Evolutionary conservation across 2,888 invertebrate genomes (phyloP).

Genomic region (Perizoma flavofasciatum): DNA sequence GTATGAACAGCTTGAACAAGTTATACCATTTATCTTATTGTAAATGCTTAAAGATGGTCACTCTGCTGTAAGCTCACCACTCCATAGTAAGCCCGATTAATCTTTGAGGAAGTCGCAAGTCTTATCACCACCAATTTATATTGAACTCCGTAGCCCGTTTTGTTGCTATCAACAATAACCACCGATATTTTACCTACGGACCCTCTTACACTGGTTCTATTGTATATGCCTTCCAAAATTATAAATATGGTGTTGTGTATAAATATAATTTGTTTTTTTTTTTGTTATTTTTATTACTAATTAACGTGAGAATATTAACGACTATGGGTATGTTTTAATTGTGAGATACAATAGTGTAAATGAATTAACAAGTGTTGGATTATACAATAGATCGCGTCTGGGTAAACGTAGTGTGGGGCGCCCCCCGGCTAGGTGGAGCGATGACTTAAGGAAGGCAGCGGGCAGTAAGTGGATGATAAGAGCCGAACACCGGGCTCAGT

Average conservation of each 20-base stretch:
- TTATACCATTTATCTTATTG: too few relatives aligned
- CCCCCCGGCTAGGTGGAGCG: too few relatives aligned
- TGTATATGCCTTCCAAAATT: slow-evolving; percentile 38
- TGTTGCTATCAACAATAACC: slow-evolving; percentile 18
- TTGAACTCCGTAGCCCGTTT: slow-evolving; percentile 32
- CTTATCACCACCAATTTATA: slow-evolving; percentile 39
- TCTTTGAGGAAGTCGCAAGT: slow-evolving; percentile 49
- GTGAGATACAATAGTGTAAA: slow-evolving; percentile 11
- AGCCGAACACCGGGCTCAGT: too few relatives aligned
- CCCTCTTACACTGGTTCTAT: slow-evolving; percentile 28
- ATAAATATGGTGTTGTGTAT: slow-evolving; percentile 40
- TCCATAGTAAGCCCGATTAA: slow-evolving; percentile 41
- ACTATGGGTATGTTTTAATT: slow-evolving; percentile 20
- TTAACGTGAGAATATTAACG: slow-evolving; percentile 46
- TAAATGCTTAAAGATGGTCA: slow-evolving; percentile 31
- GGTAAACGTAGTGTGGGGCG: too few relatives aligned
- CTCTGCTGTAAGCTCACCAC: slow-evolving; percentile 41
- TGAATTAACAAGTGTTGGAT: slow-evolving; percentile 10
- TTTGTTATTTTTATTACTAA: slow-evolving; percentile 39
- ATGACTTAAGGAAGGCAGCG: too few relatives aligned
- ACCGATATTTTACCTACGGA: slow-evolving; percentile 25
- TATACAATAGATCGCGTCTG: background rate
- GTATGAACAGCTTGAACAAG: too few relatives aligned
- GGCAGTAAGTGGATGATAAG: too few relatives aligned
- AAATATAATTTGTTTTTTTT: slow-evolving; percentile 35